Evolutionary conservation across 2,888 invertebrate genomes (phyloP).

Genomic region (Parnassius apollo): DNA sequence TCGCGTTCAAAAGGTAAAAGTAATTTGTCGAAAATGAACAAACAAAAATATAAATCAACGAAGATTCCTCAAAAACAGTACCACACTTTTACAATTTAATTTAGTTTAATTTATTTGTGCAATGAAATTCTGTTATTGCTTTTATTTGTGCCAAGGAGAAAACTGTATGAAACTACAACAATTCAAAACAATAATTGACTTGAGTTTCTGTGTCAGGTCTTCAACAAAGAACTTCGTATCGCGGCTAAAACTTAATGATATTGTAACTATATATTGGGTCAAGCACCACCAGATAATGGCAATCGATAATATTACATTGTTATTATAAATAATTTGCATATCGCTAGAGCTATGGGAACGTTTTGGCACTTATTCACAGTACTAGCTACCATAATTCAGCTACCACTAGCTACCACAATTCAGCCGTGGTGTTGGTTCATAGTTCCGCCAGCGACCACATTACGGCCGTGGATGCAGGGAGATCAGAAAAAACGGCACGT

Average conservation of each 20-base stretch:
- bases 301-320: too few relatives aligned
- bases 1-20: background rate
- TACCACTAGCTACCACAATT: too few relatives aligned
- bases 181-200: background rate
- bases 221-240: background rate
- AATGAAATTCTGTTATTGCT: background rate
- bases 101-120: constrained; percentile 11
- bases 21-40: background rate
- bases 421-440: too few relatives aligned
- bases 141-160: background rate
- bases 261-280: too few relatives aligned
- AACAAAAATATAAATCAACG: constrained; percentile 1
- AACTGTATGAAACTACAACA: background rate
- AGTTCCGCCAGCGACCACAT: too few relatives aligned
- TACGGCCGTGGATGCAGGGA: too few relatives aligned
- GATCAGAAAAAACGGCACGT: too few relatives aligned
- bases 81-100: constrained; percentile 1
- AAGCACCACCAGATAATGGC: too few relatives aligned
- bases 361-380: too few relatives aligned
- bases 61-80: constrained; percentile 9
- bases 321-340: too few relatives aligned
- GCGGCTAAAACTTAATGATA: background rate
- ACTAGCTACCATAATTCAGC: too few relatives aligned
- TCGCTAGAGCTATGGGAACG: too few relatives aligned
- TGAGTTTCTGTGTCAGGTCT: background rate